Percentiles rank a stretch among this genome's conserved stretches.
phyloP scores from a whole-genome alignment of 2,797 vertebrate genomes.

The Halcyon chelicuti region DNA sequence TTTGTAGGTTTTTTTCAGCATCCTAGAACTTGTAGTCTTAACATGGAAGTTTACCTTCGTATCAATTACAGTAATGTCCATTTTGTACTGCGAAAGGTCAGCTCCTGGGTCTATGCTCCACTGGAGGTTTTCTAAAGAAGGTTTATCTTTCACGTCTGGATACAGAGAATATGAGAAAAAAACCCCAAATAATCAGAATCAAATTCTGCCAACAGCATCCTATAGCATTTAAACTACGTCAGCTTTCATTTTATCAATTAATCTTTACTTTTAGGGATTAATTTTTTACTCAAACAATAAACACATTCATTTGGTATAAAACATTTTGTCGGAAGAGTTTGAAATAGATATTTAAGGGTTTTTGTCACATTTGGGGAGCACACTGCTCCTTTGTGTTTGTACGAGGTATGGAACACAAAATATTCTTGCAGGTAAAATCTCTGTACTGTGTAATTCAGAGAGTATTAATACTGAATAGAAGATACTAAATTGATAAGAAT shows the following conservation, averaged over 20 bases:
- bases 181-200: not conserved
- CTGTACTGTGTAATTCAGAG: not conserved
- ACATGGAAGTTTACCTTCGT: constrained; percentile 75
- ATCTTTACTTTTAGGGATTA: not conserved
- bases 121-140: constrained; percentile 80
- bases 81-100: constrained; percentile 86
- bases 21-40: not conserved
- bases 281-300: not conserved
- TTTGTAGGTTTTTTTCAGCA: not conserved
- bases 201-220: not conserved
- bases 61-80: constrained; percentile 78
- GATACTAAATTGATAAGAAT: not conserved
- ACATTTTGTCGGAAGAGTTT: not conserved
- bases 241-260: not conserved
- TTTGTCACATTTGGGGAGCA: not conserved
- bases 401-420: not conserved
- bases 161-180: constrained; percentile 23
- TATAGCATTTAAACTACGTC: not conserved
- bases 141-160: constrained; percentile 64
- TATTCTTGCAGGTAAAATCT: not conserved
- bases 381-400: not conserved
- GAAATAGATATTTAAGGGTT: not conserved
- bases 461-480: not conserved
- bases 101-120: constrained; percentile 93
- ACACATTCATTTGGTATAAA: not conserved